Conservation (phyloP, 2,113 vertebrate genomes). For the Crotalus viridis region DNA sequence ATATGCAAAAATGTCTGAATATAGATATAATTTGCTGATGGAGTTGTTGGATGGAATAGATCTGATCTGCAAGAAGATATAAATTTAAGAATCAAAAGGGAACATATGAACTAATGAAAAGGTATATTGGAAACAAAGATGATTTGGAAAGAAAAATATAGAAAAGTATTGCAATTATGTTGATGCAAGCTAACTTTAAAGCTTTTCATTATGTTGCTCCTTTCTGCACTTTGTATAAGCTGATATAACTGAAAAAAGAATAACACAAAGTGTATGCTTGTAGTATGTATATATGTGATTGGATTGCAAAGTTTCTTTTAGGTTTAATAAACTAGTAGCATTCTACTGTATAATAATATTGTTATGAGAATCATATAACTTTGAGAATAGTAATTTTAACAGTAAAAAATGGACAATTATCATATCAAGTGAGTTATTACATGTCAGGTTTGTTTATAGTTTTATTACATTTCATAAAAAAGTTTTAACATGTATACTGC, state of each 20-base stretch:
- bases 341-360: not conserved
- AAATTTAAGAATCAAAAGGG: not conserved
- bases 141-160: not conserved
- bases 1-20: not conserved
- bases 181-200: not conserved
- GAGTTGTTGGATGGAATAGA: not conserved
- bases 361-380: not conserved
- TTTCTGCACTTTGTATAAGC: not conserved
- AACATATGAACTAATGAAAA: not conserved
- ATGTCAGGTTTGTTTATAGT: not conserved
- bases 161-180: not conserved
- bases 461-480: not conserved
- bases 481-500: not conserved
- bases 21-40: not conserved
- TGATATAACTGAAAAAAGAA: not conserved
- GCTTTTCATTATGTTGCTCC: not conserved
- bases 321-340: not conserved
- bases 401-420: not conserved
- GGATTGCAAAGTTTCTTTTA: not conserved
- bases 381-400: not conserved
- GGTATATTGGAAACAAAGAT: not conserved
- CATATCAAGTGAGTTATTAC: not conserved
- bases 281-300: not conserved
- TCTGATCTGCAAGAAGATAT: not conserved
- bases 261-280: not conserved